Evolutionary conservation across 2,113 vertebrate genomes (phyloP), one percentile per base, ranked within the genome.

Genomic region (human): DNA sequence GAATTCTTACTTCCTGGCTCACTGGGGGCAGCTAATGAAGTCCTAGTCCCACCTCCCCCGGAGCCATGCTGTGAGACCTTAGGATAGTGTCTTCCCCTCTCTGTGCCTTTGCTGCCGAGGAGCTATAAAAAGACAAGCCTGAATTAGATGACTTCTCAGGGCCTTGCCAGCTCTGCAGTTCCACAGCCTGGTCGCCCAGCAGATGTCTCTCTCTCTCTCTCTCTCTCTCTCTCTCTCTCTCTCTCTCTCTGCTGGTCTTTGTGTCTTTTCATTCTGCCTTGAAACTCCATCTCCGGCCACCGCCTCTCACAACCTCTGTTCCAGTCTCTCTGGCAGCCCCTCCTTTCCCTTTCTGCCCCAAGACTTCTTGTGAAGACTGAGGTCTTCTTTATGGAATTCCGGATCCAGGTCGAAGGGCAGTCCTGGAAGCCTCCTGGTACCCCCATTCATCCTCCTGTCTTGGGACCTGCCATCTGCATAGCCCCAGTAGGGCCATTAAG

Each of bases 401-500:
- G 57, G 93, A 80, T 75, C 68, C 68, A 83, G 95, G 95, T 93
- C 40, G 16, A 95, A 97, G 97, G 93, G 86, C 96, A 97, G 86
- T 40, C 17, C 70, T 80, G 40, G 89, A 78, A 75, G 55, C 88
- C 30, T 22, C 45, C 45, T 0, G 2, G 30, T 27, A 22, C 79
- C 88, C 43, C n/a, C 14, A 18, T 83, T 61, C 94, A 11, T 32
- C 90, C 81, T 94, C 22, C 78, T 38, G 0, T 76, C 61, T 7
- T 0, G 11, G 66, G 88, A 75, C 61, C 43, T 0, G 0, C 97
- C 97, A 97, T 98, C 97, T 98, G 97, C 96, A 91, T 35, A 38
- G 86, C 94, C 94, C 92, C 96, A 48, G 72, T 68, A 84, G 91
- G 81, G 23, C 97, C 93, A 97, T 98, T 97, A 97, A 80, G 96